Evolutionary conservation across 2,888 invertebrate species (phyloP).

Genomic region (Thymelicus sylvestris): DNA sequence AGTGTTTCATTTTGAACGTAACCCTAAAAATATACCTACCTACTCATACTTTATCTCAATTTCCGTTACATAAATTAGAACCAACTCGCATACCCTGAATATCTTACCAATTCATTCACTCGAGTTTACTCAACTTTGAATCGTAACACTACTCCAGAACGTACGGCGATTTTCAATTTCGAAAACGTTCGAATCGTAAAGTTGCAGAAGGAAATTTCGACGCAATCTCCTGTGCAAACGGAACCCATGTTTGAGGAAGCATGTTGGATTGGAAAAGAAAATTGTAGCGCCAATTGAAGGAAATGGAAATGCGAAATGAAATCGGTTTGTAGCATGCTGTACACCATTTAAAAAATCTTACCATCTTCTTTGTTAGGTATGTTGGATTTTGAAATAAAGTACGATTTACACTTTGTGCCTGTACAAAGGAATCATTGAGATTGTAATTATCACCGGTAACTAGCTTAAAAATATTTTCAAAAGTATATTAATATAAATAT

Average conservation of each 20-base stretch:
- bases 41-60: no score
- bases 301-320: conserved; percentile 11
- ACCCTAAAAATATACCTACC: no score
- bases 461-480: no score
- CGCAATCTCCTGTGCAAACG: conserved; percentile 31
- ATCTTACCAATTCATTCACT: neutral
- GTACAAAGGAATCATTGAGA: no score
- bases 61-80: no score
- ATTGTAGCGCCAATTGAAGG: conserved; percentile 15
- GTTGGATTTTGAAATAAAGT: no score
- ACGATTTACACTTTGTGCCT: no score
- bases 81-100: no score
- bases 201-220: conserved; percentile 17
- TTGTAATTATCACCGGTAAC: no score
- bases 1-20: no score
- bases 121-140: neutral
- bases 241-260: conserved; percentile 25
- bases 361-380: no score
- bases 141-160: conserved; percentile 8
- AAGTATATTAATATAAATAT: no score
- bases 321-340: conserved; percentile 1
- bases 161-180: conserved; percentile 2
- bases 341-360: conserved; percentile 4
- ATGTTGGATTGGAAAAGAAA: conserved; percentile 26
- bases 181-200: conserved; percentile 3